phyloP scores from a whole-genome alignment of 2,888 invertebrate species.

The Aporophyla nigra region DNA sequence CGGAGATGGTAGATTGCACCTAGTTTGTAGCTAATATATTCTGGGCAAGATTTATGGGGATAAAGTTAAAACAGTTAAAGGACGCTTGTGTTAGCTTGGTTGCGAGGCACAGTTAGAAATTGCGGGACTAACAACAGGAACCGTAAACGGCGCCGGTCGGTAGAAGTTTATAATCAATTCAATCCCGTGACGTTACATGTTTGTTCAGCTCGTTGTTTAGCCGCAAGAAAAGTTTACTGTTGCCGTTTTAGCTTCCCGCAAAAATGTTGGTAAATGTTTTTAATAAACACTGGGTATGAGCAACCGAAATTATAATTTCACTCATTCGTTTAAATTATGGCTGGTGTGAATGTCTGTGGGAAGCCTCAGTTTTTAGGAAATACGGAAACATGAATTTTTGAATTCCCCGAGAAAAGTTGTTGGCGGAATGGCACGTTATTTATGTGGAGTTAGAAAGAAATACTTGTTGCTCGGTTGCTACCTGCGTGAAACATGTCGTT shows the following conservation, averaged over 20 bases:
- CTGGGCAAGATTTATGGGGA: conserved; percentile 61
- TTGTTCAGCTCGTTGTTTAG: conserved; percentile 75
- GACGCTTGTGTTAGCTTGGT: conserved; percentile 52
- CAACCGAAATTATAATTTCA: conserved; percentile 70
- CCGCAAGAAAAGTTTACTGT: conserved; percentile 77
- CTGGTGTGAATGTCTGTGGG: conserved; percentile 52
- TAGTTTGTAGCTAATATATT: conserved; percentile 68
- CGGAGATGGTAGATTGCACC: conserved; percentile 69
- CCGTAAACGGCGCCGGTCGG: conserved; percentile 58
- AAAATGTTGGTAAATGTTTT: conserved; percentile 70
- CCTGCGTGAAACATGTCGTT: conserved; percentile 25
- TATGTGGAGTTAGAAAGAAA: conserved; percentile 40
- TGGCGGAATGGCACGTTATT: conserved; percentile 24
- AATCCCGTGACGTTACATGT: conserved; percentile 75
- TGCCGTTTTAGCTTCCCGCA: conserved; percentile 49
- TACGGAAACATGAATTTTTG: conserved; percentile 56
- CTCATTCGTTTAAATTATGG: conserved; percentile 66
- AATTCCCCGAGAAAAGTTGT: conserved; percentile 32
- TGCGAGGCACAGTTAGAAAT: conserved; percentile 51
- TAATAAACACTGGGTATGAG: conserved; percentile 70
- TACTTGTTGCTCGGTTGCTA: conserved; percentile 51
- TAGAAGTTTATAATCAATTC: conserved; percentile 83
- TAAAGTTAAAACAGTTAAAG: conserved; percentile 59
- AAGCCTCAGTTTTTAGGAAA: conserved; percentile 49
- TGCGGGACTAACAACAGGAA: conserved; percentile 48